Base-by-base conservation (phyloP, 2,797 vertebrate genomes). In the Neosilurus mollespiculum region DNA sequence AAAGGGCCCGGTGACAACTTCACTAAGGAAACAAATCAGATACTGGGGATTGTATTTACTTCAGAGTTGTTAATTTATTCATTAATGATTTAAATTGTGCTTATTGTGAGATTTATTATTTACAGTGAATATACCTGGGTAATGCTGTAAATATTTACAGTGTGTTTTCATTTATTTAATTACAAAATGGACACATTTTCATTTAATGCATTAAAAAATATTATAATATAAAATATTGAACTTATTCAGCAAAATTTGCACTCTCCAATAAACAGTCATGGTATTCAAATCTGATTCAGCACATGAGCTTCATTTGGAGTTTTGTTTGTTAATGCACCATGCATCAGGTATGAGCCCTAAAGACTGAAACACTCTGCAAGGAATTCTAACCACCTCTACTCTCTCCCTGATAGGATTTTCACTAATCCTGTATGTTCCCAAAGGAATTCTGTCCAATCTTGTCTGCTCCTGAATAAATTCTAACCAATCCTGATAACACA, bases 11-110 rank as follows among this genome's bases (percentile, higher is more conserved):
- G 11, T 43, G 67, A 79, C 53, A 30, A 24, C 62, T 81, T 66
- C 43, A 62, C 18, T 72, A n/a, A 81, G 18, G n/a, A 51, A 73
- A 64, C 16, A 62, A 72, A 72, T 71, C 34, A 61, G 75, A 75
- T 76, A 22, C 2, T 14, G 12, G 64, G 12, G 30, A 70, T 70
- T 67, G 54, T 67, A 24, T 80, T 77, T 12, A 37, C 30, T 76
- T 76, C 20, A 14, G 51, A 56, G 70, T 24, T 26, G 15, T 26
- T 69, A 22, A 34, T 59, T 61, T 9, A 24, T 49, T 24, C 4
- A 15, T 49, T 15, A 24, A n/a, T 62, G 1, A 49, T 49, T 49
- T 43, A 62, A 49, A 78, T 49, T 43, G 5, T 73, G 26, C 51
- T 16, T 30, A 54, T 73, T 9, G 26, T 62, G 8, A 18, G 37